These are phyloP conservation scores for Psilopogon haemacephalus DNA, from an alignment of 2,113 vertebrate genomes.

Conservation along the genomic window DNA sequence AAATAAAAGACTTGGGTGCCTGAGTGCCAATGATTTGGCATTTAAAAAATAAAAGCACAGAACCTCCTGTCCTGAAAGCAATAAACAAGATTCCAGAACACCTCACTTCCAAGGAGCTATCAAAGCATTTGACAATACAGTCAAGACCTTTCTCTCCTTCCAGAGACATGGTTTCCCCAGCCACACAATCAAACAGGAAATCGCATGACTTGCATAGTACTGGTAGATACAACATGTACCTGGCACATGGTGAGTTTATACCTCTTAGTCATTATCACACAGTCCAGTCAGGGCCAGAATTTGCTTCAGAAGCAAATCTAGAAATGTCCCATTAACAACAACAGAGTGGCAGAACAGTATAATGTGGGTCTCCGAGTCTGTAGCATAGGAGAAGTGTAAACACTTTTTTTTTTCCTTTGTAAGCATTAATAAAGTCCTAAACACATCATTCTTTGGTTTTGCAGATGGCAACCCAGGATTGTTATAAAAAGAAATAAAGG, in stretches of 20 bases:
- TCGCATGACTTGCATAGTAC: fast-evolving
- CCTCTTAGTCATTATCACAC: not conserved
- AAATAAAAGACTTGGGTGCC: not conserved
- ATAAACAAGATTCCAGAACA: not conserved
- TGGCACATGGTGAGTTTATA: not conserved
- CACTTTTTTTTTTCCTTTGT: no score
- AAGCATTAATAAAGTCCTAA: no score
- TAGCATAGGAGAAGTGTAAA: not conserved
- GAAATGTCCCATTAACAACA: not conserved
- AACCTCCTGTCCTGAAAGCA: not conserved
- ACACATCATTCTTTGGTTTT: not conserved
- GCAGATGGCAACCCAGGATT: not conserved
- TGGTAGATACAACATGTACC: not conserved
- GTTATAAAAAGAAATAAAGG: not conserved
- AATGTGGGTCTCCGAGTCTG: not conserved
- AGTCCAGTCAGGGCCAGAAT: not conserved
- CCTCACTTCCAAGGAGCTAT: not conserved
- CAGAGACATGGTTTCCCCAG: not conserved
- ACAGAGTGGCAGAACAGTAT: not conserved
- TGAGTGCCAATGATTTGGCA: not conserved
- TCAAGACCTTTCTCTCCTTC: not conserved
- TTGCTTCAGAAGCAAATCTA: not conserved
- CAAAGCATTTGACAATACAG: not conserved
- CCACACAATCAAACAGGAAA: not conserved
- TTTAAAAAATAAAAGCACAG: not conserved